These are phyloP conservation scores for Lasioglossum zephyrum DNA, from an alignment of 2,888 invertebrate species.

Conservation along the genomic window DNA sequence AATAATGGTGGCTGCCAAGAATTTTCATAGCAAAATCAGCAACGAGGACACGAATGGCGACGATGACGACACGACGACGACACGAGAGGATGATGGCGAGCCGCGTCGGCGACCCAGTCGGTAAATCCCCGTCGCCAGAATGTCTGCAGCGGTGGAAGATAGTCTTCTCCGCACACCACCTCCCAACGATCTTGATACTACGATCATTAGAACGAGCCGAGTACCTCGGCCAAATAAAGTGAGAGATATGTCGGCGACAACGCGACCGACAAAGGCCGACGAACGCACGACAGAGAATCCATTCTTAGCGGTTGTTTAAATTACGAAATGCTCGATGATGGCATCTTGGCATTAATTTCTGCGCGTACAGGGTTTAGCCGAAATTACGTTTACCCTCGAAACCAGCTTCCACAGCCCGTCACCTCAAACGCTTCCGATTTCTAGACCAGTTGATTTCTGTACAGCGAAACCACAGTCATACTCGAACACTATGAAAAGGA, in stretches of 20 bases:
- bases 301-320: not conserved
- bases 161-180: slow-evolving; percentile 41
- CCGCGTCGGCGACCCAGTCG: slow-evolving; percentile 57
- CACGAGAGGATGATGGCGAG: slow-evolving; percentile 37
- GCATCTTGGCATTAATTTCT: not conserved
- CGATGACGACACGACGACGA: slow-evolving; percentile 5
- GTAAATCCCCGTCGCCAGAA: slow-evolving; percentile 73
- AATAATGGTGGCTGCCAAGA: slow-evolving; percentile 51
- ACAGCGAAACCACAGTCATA: too few species aligned
- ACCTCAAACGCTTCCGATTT: not conserved
- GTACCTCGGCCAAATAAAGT: slow-evolving; percentile 60
- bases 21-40: slow-evolving; percentile 28
- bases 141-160: slow-evolving; percentile 68
- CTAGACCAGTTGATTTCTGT: not conserved
- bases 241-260: slow-evolving; percentile 18
- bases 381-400: not conserved
- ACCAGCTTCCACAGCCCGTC: not conserved
- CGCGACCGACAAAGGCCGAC: not conserved
- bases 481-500: too few species aligned
- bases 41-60: slow-evolving; percentile 8
- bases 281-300: not conserved
- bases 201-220: slow-evolving; percentile 51
- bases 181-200: slow-evolving; percentile 56
- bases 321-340: slow-evolving; percentile 5
- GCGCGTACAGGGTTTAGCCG: not conserved